A percentile compares a stretch with the other conserved stretches of the same genome.
Evolutionary conservation across 2,797 vertebrate genomes (phyloP).

Genomic region (Mormyrus proboscirostris): DNA sequence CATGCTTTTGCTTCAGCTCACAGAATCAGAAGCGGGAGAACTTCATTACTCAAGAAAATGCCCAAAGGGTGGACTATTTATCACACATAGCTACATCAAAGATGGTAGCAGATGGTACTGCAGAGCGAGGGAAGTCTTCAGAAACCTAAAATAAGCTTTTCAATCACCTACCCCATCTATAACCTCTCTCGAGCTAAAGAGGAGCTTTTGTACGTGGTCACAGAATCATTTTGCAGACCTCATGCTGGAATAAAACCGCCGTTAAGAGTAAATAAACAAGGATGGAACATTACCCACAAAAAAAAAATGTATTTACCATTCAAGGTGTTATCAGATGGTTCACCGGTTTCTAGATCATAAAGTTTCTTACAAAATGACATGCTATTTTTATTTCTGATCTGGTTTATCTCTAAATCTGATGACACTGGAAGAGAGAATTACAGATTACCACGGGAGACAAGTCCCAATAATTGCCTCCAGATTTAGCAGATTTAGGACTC

Average conservation of each 20-base stretch:
- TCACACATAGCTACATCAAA: conserved; percentile 38
- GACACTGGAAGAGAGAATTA: conserved; percentile 20
- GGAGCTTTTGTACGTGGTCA: not conserved
- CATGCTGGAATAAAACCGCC: not conserved
- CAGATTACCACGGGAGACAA: conserved; percentile 23
- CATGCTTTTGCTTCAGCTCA: conserved; percentile 37
- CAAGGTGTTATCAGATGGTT: not conserved
- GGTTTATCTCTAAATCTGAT: conserved; percentile 33
- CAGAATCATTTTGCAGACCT: not conserved
- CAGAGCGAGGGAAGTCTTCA: conserved; percentile 27
- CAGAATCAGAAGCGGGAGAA: conserved; percentile 24
- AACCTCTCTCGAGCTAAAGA: not conserved
- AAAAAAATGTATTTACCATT: not conserved
- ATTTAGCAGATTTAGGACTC: conserved; percentile 31
- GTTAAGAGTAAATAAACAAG: not conserved
- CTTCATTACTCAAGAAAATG: conserved; percentile 37
- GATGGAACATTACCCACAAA: not conserved
- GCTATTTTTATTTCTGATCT: conserved; percentile 25
- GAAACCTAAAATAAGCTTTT: conserved; percentile 20
- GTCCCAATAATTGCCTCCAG: conserved; percentile 31
- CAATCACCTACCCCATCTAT: conserved; percentile 2
- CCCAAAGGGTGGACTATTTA: conserved; percentile 41
- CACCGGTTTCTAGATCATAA: conserved; percentile 1
- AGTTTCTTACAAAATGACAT: not conserved
- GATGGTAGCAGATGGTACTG: conserved; percentile 42